Evolutionary conservation across 1,140 invertebrate genomes (phyloP), one percentile per base, ranked within the genome.

Genomic region (Goniozus legneri): DNA sequence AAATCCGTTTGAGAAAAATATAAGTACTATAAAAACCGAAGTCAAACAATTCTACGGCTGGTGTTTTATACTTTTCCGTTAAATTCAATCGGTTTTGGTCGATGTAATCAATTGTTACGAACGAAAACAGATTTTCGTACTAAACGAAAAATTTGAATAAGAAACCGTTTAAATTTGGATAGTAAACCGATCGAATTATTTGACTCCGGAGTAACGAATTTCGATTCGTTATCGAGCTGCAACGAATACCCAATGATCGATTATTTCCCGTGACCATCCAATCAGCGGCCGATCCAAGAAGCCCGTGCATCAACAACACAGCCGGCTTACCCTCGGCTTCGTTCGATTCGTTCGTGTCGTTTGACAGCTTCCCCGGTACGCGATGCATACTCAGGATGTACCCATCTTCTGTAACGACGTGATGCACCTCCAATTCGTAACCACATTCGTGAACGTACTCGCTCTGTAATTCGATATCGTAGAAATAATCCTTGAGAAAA

Each of bases 221-320:
- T n/a, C n/a, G n/a, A n/a, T n/a, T n/a, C n/a, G n/a, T n/a, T n/a
- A n/a, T n/a, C n/a, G n/a, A n/a, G n/a, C n/a, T n/a, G n/a, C n/a
- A n/a, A n/a, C n/a, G n/a, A n/a, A 40, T 60, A 77, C 74, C 75
- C 32, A 77, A 47, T 14, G 75, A 77, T 54, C 81, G 80, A 31
- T 80, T 64, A 1, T 77, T 77, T 14, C 83, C 82, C 43, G 82
- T 77, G 3, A 87, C 66, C 12, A 91, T 70, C 81, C 82, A 92
- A 65, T 89, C 86, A 0, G 82, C 78, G 1, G 86, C 88, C 56
- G 84, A 84, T 6, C 81, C 82, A 2, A 89, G 64, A 2, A 91
- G 69, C 1, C 89, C 89, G 62, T 91, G 89, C 59, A 89, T 86
- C 0, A 89, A 57, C 3, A 85, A 74, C 2, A 86, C 83, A 13